These are phyloP conservation scores for Pyralis farinalis DNA, from an alignment of 2,888 invertebrate species.

Conservation along the genomic window DNA sequence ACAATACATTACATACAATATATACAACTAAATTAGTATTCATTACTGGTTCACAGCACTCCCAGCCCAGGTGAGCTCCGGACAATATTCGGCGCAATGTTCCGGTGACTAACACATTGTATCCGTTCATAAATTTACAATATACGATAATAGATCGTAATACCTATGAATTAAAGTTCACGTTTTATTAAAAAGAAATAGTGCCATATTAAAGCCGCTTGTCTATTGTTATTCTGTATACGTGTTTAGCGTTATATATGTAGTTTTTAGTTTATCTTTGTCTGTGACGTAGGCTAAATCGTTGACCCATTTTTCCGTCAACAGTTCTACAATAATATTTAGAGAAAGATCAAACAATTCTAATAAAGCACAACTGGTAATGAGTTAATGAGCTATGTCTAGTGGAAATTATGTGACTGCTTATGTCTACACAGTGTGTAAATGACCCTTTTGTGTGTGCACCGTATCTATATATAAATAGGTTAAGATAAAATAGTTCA, in stretches of 20 bases:
- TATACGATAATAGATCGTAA: background rate
- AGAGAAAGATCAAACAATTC: constrained; percentile 4
- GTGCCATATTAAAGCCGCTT: constrained; percentile 21
- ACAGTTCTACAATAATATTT: constrained; percentile 6
- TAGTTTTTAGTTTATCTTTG: constrained; percentile 38
- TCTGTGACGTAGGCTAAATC: constrained; percentile 37
- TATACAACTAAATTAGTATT: constrained; percentile 41
- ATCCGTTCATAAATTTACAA: constrained; percentile 32
- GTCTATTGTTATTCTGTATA: constrained; percentile 55
- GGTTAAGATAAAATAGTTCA: no score
- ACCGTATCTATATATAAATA: no score
- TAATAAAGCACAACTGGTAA: no score
- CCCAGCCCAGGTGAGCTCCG: constrained; percentile 53
- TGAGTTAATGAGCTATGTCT: no score
- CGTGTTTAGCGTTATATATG: constrained; percentile 39
- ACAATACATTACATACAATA: constrained; percentile 15
- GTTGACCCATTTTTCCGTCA: constrained; percentile 48
- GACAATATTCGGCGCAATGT: constrained; percentile 51
- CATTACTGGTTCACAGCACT: constrained; percentile 34
- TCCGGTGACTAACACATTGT: constrained; percentile 62
- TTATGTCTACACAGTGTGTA: no score
- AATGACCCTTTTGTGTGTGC: no score
- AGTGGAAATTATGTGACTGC: no score
- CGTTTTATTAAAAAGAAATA: constrained; percentile 9
- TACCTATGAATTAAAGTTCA: background rate